A percentile compares a stretch with the other conserved stretches of the same genome.
phyloP scores from a whole-genome alignment of 2,113 vertebrate genomes.

The Dromas ardeola region DNA sequence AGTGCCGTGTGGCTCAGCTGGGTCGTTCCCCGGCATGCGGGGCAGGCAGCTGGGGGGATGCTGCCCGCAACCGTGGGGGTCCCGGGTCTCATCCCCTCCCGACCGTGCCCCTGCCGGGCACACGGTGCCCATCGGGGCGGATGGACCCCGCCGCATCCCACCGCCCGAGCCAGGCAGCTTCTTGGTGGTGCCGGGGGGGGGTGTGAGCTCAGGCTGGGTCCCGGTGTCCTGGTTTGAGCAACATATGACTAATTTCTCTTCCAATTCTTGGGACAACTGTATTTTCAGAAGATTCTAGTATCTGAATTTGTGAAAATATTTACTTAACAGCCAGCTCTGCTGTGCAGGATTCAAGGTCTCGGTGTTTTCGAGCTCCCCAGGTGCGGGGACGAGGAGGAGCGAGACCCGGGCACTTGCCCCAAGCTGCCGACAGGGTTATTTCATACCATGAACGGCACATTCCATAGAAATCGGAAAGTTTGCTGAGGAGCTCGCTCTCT shows the following conservation, averaged over 20 bases:
- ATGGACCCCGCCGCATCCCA: rapidly evolving
- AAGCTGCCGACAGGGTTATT: not conserved
- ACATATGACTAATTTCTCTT: not conserved
- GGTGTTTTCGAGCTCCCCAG: not conserved
- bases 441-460: not conserved
- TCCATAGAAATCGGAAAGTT: not conserved
- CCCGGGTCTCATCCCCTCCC: not conserved
- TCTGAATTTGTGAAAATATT: not conserved
- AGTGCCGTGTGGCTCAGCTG: rapidly evolving
- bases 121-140: rapidly evolving
- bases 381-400: not conserved
- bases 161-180: not conserved
- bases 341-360: not conserved
- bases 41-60: not conserved
- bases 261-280: not conserved
- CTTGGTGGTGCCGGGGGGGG: too few relatives aligned
- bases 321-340: not conserved
- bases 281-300: not conserved
- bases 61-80: not conserved
- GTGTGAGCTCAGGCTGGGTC: too few relatives aligned
- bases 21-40: not conserved
- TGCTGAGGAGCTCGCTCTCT: not conserved
- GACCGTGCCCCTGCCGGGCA: not conserved
- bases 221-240: too few relatives aligned
- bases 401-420: not conserved